Conservation (phyloP, 1,140 invertebrate genomes). For the Hetaerina americana region DNA sequence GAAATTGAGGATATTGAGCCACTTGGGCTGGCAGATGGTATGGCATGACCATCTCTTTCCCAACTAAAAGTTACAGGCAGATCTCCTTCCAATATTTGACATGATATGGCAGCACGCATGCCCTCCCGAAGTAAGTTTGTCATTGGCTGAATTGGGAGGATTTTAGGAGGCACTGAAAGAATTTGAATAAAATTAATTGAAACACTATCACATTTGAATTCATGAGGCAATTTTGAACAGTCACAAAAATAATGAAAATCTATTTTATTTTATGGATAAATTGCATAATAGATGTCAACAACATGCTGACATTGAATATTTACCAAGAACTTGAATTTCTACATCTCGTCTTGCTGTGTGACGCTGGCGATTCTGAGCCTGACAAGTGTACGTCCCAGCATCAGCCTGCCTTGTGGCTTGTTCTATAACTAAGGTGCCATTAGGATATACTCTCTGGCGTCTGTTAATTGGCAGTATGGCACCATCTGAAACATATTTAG, state of each 20-base stretch:
- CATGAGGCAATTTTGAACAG: too few relatives aligned
- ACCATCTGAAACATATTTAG: conserved; percentile 52
- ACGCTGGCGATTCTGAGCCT: conserved; percentile 69
- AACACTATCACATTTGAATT: too few relatives aligned
- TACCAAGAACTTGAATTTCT: conserved; percentile 72
- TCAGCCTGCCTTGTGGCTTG: conserved; percentile 60
- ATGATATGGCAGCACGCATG: conserved; percentile 82
- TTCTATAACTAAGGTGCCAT: conserved; percentile 76
- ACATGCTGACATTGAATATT: too few relatives aligned
- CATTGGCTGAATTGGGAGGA: conserved; percentile 72
- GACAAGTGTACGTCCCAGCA: conserved; percentile 71
- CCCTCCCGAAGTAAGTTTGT: conserved; percentile 71
- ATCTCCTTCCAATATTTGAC: conserved; percentile 88
- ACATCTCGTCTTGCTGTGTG: conserved; percentile 65
- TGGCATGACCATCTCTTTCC: conserved; percentile 64
- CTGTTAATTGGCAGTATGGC: conserved; percentile 71
- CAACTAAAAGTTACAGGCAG: conserved; percentile 76
- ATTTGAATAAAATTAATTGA: too few relatives aligned
- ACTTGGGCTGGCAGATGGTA: conserved; percentile 28
- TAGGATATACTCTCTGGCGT: conserved; percentile 70
- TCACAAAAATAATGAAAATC: too few relatives aligned
- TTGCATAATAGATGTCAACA: too few relatives aligned
- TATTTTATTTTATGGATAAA: too few relatives aligned
- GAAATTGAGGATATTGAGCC: conserved; percentile 19
- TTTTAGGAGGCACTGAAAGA: conserved; percentile 74